Conservation (phyloP, 2,888 invertebrate species). For the Cataglyphis rosenhaueri region DNA sequence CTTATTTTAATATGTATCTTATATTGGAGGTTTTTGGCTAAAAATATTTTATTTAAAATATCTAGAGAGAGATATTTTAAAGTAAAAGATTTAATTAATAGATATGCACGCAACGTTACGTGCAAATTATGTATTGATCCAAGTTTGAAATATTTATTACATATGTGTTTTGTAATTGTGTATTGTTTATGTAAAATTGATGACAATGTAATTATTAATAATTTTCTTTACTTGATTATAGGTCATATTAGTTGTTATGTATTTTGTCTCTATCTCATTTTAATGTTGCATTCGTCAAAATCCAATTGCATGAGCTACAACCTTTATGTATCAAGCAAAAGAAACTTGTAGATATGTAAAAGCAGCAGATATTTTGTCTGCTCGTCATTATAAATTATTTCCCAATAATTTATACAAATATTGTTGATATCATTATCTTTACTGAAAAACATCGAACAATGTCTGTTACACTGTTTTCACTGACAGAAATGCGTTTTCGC, state of each 20-base stretch:
- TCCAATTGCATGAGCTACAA: not conserved
- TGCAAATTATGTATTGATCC: not conserved
- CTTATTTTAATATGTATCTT: not conserved
- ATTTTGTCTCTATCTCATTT: not conserved
- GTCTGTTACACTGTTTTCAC: constrained; percentile 19
- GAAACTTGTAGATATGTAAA: not conserved
- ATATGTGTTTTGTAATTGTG: not conserved
- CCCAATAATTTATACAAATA: not conserved
- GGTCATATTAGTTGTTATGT: not conserved
- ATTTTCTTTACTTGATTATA: not conserved
- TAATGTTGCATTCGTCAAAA: not conserved
- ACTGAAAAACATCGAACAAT: constrained; percentile 13
- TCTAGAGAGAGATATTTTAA: not conserved
- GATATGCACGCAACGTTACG: not conserved
- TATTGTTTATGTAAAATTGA: not conserved
- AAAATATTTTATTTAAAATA: constrained; percentile 15
- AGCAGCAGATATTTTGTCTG: too few species aligned
- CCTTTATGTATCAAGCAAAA: not conserved
- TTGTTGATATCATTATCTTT: constrained; percentile 20
- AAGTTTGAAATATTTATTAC: not conserved
- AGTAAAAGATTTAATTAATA: not conserved
- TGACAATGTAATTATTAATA: not conserved
- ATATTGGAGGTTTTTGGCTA: not conserved
- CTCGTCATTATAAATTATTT: not conserved
- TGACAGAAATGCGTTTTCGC: constrained; percentile 30